Conservation (phyloP, 37 sponge, comb jelly and placozoan genomes). For the Spongilla lacustris region DNA sequence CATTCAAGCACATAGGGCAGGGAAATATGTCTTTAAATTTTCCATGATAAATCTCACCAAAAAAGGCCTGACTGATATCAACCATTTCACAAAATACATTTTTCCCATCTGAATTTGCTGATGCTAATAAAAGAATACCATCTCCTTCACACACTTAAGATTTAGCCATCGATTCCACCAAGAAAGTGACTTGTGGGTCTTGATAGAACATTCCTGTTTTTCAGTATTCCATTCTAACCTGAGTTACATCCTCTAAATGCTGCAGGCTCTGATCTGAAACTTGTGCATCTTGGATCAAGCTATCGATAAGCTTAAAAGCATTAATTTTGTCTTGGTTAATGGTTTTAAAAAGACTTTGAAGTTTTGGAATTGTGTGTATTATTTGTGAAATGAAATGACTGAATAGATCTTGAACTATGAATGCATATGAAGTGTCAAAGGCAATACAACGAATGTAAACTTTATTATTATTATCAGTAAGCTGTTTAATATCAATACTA, state of each 20-base stretch:
- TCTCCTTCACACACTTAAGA: neutral
- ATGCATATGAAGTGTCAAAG: constrained; percentile 44
- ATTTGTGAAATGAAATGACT: constrained; percentile 69
- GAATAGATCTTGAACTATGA: constrained; percentile 78
- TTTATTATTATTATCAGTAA: neutral
- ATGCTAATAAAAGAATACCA: neutral
- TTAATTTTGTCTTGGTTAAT: neutral
- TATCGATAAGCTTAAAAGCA: neutral
- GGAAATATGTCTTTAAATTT: too few relatives aligned
- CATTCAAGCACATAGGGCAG: too few relatives aligned
- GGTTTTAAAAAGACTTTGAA: neutral
- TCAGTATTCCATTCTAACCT: neutral
- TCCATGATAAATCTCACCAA: too few relatives aligned
- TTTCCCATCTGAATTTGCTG: neutral
- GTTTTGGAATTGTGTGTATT: constrained; percentile 36
- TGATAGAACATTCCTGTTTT: neutral
- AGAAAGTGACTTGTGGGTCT: neutral
- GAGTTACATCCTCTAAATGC: neutral
- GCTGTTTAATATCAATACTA: neutral
- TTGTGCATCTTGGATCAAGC: neutral
- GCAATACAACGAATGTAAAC: constrained; percentile 43
- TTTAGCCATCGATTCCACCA: neutral
- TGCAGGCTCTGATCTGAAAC: neutral
- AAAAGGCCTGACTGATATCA: too few relatives aligned
- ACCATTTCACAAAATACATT: neutral